Percentiles rank a stretch among this genome's conserved stretches.
These are phyloP conservation scores for Psophia crepitans DNA, from an alignment of 2,113 vertebrate genomes.

Conservation along the genomic window DNA sequence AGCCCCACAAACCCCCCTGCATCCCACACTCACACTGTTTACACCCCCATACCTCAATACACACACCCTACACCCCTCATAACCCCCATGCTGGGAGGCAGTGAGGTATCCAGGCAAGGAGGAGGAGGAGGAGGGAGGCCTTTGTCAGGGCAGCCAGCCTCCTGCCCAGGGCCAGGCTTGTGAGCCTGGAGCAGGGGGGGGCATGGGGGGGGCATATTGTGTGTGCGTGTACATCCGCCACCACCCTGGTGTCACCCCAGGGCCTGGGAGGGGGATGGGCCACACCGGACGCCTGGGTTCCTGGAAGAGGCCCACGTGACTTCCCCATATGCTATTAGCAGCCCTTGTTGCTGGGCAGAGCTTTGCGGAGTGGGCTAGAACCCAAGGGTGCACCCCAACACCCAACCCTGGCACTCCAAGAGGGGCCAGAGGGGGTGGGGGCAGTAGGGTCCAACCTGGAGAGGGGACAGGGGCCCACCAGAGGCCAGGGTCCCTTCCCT, in stretches of 20 bases:
- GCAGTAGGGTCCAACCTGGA: background rate
- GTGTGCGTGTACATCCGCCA: no score
- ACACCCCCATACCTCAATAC: no score
- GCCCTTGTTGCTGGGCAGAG: background rate
- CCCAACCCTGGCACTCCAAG: accelerated
- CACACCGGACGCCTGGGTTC: background rate
- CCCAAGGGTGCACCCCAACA: background rate
- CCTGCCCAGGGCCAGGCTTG: no score
- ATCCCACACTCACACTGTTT: background rate
- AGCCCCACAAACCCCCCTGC: background rate
- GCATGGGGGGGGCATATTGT: no score
- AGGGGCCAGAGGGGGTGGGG: background rate
- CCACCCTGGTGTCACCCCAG: background rate
- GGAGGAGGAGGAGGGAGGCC: no score
- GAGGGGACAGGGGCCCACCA: background rate
- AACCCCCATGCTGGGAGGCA: accelerated
- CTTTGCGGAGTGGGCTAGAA: accelerated
- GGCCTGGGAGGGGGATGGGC: background rate
- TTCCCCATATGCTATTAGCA: background rate
- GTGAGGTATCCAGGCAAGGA: background rate
- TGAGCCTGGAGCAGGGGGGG: no score
- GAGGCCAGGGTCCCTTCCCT: background rate
- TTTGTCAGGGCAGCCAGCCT: background rate
- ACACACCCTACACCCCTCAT: no score
- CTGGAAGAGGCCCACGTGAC: background rate